Evolutionary conservation across 2,113 vertebrate species (phyloP).

Genomic region (Charina bottae): DNA sequence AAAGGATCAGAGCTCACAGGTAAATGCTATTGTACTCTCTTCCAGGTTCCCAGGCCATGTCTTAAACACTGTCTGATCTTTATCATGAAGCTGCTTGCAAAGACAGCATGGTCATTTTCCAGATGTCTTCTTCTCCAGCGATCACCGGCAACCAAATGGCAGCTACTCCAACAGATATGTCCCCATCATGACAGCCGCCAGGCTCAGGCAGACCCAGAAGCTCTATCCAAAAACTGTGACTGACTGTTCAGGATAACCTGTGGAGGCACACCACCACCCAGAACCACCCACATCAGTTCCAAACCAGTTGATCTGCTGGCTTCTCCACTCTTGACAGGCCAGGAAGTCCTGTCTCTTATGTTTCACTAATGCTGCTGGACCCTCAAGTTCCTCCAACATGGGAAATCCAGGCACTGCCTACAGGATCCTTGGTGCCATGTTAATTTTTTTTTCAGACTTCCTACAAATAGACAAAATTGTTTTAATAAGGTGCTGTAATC

Average conservation of each 20-base stretch:
- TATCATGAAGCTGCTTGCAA: not conserved
- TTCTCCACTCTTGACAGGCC: not conserved
- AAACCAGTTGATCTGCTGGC: not conserved
- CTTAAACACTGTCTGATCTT: not conserved
- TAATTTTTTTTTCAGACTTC: not conserved
- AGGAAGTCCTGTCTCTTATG: not conserved
- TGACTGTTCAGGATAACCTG: not conserved
- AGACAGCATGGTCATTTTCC: not conserved
- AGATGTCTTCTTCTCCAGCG: not conserved
- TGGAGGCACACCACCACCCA: too few relatives aligned
- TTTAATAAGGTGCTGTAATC: not conserved
- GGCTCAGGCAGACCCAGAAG: not conserved
- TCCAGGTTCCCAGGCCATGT: not conserved
- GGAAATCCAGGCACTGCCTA: not conserved
- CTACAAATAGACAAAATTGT: not conserved
- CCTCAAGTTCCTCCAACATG: not conserved
- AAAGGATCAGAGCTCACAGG: not conserved
- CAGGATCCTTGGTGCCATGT: not conserved
- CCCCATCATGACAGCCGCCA: not conserved
- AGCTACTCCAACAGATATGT: not conserved
- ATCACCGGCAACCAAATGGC: not conserved
- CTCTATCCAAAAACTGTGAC: not conserved
- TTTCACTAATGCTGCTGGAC: not conserved
- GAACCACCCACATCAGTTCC: not conserved
- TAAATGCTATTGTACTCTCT: not conserved